Evolutionary conservation across 2,888 invertebrate species (phyloP).

Genomic region (Volucella zonaria): DNA sequence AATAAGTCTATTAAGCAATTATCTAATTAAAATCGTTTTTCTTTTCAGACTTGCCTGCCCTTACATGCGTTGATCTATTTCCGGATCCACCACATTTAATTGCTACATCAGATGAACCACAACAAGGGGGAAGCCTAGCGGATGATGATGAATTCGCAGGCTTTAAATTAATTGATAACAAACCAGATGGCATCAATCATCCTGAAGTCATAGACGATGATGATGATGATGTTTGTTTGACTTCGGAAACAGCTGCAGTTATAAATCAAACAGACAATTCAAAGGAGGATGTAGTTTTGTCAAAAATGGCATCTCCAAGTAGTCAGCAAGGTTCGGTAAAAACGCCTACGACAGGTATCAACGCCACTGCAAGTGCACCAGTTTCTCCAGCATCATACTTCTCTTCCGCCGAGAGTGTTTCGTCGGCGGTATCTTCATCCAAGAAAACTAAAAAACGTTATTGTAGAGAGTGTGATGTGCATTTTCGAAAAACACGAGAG

Average conservation of each 20-base stretch:
- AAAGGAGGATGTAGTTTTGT: slow-evolving; percentile 7
- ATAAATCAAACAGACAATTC: not conserved
- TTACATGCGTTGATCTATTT: slow-evolving; percentile 75
- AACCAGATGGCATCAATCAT: slow-evolving; percentile 4
- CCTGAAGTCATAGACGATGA: slow-evolving; percentile 25
- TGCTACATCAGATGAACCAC: slow-evolving; percentile 29
- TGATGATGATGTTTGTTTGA: not conserved
- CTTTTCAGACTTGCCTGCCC: slow-evolving; percentile 72
- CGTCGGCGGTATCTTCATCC: slow-evolving; percentile 68
- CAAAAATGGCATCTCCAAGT: not conserved
- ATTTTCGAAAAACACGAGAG: slow-evolving; percentile 75
- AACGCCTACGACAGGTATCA: slow-evolving; percentile 1
- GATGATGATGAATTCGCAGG: slow-evolving; percentile 66
- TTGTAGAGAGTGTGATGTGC: slow-evolving; percentile 75
- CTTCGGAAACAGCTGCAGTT: not conserved
- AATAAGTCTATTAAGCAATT: not conserved
- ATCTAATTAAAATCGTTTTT: not conserved
- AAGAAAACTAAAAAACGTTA: slow-evolving; percentile 74
- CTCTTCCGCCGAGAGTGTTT: slow-evolving; percentile 74
- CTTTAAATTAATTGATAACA: slow-evolving; percentile 39
- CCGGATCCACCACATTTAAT: slow-evolving; percentile 75
- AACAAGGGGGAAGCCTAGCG: slow-evolving; percentile 50
- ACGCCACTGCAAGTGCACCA: slow-evolving; percentile 42
- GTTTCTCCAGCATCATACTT: slow-evolving; percentile 73
- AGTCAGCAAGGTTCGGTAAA: not conserved